A percentile compares a stretch with the other conserved stretches of the same genome.
Evolutionary conservation across 1,140 invertebrate genomes (phyloP).

Genomic region (Tetragnatha versicolor): DNA sequence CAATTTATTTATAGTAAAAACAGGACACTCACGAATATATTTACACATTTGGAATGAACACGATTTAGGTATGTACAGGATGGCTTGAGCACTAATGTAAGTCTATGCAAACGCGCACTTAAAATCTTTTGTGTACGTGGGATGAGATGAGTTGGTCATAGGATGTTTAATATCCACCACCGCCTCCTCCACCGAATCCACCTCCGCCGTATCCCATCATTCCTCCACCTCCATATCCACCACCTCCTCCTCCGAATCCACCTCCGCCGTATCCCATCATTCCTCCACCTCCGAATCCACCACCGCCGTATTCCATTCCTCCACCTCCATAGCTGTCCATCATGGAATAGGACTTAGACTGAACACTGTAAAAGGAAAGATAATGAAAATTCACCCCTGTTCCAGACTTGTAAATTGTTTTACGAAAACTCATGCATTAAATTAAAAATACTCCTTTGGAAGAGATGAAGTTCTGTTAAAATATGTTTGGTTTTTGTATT

Average conservation of each 20-base stretch:
- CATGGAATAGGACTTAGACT: neutral
- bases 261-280: neutral
- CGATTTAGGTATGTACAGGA: neutral
- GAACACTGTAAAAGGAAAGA: neutral
- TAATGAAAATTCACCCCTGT: neutral
- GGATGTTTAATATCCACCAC: neutral
- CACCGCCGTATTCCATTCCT: neutral
- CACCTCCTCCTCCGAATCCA: neutral
- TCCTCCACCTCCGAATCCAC: neutral
- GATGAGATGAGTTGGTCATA: no score
- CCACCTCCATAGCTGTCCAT: neutral
- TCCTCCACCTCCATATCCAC: neutral
- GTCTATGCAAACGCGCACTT: no score
- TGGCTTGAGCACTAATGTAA: neutral
- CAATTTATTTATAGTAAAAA: neutral
- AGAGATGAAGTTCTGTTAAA: no score
- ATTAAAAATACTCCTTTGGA: no score
- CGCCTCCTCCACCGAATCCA: conserved; percentile 23
- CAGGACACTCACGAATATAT: neutral
- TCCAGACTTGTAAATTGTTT: neutral
- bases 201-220: neutral
- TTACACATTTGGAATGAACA: neutral
- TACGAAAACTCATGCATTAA: no score
- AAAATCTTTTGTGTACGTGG: no score
- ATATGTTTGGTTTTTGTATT: no score